These are phyloP conservation scores for Ophion ventricosus DNA, from an alignment of 2,888 invertebrate species.

Conservation along the genomic window DNA sequence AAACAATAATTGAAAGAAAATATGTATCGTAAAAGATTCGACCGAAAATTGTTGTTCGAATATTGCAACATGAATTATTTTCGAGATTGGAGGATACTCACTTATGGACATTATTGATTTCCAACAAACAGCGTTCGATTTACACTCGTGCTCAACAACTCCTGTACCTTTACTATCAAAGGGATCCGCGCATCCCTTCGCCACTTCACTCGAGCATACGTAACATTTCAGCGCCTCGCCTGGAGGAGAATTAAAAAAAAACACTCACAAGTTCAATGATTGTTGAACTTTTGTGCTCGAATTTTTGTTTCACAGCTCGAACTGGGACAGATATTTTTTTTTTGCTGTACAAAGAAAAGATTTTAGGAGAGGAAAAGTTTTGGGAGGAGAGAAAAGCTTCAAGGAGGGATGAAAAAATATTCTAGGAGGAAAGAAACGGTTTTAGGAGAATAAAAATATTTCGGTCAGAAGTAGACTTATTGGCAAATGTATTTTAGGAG, in stretches of 20 bases:
- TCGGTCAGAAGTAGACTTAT: too few relatives aligned
- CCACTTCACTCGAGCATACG: background rate
- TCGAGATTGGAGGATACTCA: background rate
- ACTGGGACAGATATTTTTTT: too few relatives aligned
- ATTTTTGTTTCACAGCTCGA: background rate
- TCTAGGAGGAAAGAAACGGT: too few relatives aligned
- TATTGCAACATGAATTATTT: background rate
- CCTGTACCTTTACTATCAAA: conserved; percentile 8
- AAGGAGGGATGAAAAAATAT: too few relatives aligned
- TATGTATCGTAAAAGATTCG: background rate
- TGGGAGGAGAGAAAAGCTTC: too few relatives aligned
- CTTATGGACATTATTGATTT: background rate
- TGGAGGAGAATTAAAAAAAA: conserved; percentile 10
- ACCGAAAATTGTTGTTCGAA: background rate
- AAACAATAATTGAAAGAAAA: background rate
- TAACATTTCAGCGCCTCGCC: conserved; percentile 30
- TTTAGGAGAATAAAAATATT: too few relatives aligned
- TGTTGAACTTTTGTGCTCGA: background rate
- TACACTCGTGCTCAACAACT: background rate
- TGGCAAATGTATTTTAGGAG: too few relatives aligned
- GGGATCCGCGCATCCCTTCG: background rate
- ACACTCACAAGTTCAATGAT: background rate
- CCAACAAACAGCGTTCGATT: background rate
- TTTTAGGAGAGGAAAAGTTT: too few relatives aligned
- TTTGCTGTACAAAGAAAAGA: too few relatives aligned